These are phyloP conservation scores for Castor canadensis DNA, from an alignment of 2,113 vertebrate species.

Conservation along the genomic window DNA sequence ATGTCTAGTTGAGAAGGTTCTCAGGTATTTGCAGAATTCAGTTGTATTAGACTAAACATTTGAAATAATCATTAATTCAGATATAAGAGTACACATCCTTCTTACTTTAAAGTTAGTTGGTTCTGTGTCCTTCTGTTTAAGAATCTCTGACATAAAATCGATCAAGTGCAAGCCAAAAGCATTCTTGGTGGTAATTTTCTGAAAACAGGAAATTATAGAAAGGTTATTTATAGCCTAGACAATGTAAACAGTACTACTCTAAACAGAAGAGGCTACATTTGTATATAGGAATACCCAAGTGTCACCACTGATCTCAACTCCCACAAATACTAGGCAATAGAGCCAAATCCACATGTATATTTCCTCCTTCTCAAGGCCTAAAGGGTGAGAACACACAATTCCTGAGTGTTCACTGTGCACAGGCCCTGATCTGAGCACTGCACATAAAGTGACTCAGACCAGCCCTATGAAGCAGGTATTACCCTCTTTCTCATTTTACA, in stretches of 20 bases:
- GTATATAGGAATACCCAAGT: not conserved
- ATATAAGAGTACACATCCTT: not conserved
- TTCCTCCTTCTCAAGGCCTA: not conserved
- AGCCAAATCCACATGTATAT: not conserved
- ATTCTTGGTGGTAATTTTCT: conserved; percentile 99
- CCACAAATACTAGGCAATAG: not conserved
- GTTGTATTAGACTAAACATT: not conserved
- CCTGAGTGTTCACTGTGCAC: not conserved
- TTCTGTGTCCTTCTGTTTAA: conserved; percentile 92
- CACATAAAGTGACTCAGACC: not conserved
- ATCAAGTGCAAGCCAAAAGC: conserved; percentile 96
- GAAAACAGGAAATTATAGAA: conserved; percentile 69
- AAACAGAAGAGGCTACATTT: not conserved
- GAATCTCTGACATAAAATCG: conserved; percentile 95
- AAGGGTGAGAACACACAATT: not conserved
- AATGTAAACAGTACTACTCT: not conserved
- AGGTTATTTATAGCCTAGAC: not conserved
- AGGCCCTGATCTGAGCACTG: not conserved
- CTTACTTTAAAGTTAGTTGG: conserved; percentile 95
- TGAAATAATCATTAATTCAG: not conserved
- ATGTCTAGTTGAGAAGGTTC: not conserved
- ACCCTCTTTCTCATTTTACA: not conserved
- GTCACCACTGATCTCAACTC: not conserved
- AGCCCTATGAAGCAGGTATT: not conserved
- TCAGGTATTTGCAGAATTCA: not conserved